phyloP scores from a whole-genome alignment of 2,888 invertebrate species.

The Patella caerulea region DNA sequence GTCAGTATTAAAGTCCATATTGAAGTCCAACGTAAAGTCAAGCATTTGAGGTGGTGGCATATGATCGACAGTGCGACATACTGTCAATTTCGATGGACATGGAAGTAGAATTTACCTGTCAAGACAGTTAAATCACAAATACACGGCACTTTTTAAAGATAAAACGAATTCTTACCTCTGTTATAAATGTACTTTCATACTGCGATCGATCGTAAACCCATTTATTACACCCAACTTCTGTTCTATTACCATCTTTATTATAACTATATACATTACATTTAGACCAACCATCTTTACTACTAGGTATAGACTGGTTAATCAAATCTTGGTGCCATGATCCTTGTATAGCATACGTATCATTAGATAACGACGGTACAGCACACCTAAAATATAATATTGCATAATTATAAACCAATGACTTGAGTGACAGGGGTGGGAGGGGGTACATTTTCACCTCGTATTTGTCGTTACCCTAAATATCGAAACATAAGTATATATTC shows the following conservation, averaged over 20 bases:
- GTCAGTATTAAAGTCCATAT: too few species aligned
- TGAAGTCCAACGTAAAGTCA: too few species aligned
- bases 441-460: too few species aligned
- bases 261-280: background rate
- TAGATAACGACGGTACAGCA: conserved; percentile 45
- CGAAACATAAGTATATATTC: too few species aligned
- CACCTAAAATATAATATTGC: conserved; percentile 39
- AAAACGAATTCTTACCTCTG: conserved; percentile 15
- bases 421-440: too few species aligned
- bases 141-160: background rate
- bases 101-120: too few species aligned
- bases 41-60: too few species aligned
- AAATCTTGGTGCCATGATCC: conserved; percentile 35
- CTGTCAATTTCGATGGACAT: too few species aligned
- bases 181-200: conserved; percentile 19
- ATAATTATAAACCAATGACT: too few species aligned
- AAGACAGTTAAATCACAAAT: too few species aligned
- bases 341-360: conserved; percentile 52
- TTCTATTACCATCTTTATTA: background rate
- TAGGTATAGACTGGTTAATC: conserved; percentile 46
- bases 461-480: too few species aligned
- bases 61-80: too few species aligned
- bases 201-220: conserved; percentile 36
- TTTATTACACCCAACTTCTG: conserved; percentile 13
- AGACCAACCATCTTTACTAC: background rate